Conservation (phyloP, 2,113 vertebrate genomes). For the Micronycteris hirsuta region DNA sequence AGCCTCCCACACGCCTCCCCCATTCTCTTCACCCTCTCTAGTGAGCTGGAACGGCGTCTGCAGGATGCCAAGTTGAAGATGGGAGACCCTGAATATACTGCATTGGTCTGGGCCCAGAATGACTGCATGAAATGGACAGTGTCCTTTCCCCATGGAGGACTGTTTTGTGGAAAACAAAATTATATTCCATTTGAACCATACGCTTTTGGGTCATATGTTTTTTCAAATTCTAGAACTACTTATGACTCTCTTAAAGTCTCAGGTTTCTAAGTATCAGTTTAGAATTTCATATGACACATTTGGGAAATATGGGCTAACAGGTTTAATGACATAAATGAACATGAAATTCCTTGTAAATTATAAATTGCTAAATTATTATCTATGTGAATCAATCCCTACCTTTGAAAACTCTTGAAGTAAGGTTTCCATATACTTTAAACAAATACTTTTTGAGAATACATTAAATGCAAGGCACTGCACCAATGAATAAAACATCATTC, state of each 20-base stretch:
- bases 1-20: accelerated
- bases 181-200: not conserved
- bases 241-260: not conserved
- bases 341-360: not conserved
- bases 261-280: not conserved
- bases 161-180: not conserved
- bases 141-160: not conserved
- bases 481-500: constrained; percentile 47
- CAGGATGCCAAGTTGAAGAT: not conserved
- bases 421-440: constrained; percentile 24
- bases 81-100: not conserved
- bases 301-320: not conserved
- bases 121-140: not conserved
- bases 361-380: constrained; percentile 7
- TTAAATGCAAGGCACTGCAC: not conserved
- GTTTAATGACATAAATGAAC: not conserved
- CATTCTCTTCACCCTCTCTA: not conserved
- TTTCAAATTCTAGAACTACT: not conserved
- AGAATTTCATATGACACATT: not conserved
- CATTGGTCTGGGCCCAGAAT: not conserved
- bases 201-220: not conserved
- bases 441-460: constrained; percentile 16
- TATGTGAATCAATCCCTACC: not conserved
- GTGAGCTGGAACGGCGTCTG: not conserved
- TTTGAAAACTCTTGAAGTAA: not conserved